These are phyloP conservation scores for Coracias cyanogaster DNA, from an alignment of 2,797 vertebrate species.

Conservation along the genomic window DNA sequence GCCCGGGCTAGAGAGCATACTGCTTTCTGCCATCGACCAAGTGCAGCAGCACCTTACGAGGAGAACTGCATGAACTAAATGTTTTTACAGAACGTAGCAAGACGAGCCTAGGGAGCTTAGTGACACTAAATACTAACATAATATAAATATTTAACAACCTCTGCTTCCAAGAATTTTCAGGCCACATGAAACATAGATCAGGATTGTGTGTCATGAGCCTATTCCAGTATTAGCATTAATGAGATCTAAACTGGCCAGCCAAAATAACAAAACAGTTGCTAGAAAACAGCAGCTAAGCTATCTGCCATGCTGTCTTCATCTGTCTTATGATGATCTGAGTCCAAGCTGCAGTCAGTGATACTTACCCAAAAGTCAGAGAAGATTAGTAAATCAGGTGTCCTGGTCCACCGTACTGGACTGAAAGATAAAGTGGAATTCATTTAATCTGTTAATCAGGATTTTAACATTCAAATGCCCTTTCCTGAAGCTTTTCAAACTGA, in stretches of 20 bases:
- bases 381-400: slow-evolving; percentile 57
- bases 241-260: slow-evolving; percentile 17
- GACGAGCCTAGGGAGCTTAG: not conserved
- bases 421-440: slow-evolving; percentile 70
- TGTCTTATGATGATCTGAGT: not conserved
- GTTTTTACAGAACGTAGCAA: not conserved
- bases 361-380: slow-evolving; percentile 42
- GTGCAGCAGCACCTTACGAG: not conserved
- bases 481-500: slow-evolving; percentile 68
- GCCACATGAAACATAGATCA: slow-evolving; percentile 49
- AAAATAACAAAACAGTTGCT: slow-evolving; percentile 51
- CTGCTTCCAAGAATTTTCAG: slow-evolving; percentile 30
- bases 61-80: not conserved
- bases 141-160: slow-evolving; percentile 56
- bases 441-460: slow-evolving; percentile 71
- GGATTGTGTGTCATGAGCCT: slow-evolving; percentile 9
- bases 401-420: not conserved
- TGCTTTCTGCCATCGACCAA: not conserved
- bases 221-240: slow-evolving; percentile 49
- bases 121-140: slow-evolving; percentile 27
- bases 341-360: slow-evolving; percentile 46
- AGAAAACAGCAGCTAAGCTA: slow-evolving; percentile 45
- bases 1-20: not conserved
- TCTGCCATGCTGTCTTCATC: slow-evolving; percentile 26
- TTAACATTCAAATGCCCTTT: slow-evolving; percentile 71